Percentiles rank a stretch among this genome's conserved stretches.
Conservation (phyloP, 2,888 invertebrate species). For the Lacanobia oleracea region DNA sequence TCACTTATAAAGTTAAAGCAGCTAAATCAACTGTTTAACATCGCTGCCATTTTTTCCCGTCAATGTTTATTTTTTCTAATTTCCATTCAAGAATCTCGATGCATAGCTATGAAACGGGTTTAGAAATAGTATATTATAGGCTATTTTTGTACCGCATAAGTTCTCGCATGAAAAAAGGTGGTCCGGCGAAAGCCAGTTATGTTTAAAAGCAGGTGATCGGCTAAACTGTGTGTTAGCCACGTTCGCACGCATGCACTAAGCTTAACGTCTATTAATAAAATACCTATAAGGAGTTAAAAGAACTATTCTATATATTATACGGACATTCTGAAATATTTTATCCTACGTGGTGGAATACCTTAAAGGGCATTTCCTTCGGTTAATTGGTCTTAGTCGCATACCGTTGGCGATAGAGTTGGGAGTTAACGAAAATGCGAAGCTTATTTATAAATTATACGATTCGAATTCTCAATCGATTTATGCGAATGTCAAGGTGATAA, state of each 20-base stretch:
- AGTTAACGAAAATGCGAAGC: slow-evolving; percentile 17
- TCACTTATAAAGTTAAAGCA: not conserved
- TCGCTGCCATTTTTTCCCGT: slow-evolving; percentile 12
- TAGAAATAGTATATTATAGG: slow-evolving; percentile 58
- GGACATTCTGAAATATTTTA: slow-evolving; percentile 72
- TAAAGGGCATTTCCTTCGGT: slow-evolving; percentile 74
- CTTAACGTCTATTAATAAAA: slow-evolving; percentile 64
- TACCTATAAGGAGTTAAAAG: slow-evolving; percentile 61
- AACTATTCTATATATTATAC: slow-evolving; percentile 63
- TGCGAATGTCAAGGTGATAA: slow-evolving; percentile 39
- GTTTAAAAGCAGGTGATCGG: slow-evolving; percentile 61
- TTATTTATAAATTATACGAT: slow-evolving; percentile 13
- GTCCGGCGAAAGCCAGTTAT: slow-evolving; percentile 58
- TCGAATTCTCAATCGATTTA: slow-evolving; percentile 25
- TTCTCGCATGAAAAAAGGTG: slow-evolving; percentile 57
- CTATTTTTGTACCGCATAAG: slow-evolving; percentile 62
- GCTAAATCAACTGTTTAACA: slow-evolving; percentile 21
- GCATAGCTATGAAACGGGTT: slow-evolving; percentile 60
- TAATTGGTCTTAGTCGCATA: slow-evolving; percentile 74
- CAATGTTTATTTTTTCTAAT: slow-evolving; percentile 57
- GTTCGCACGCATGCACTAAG: slow-evolving; percentile 51
- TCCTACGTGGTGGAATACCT: slow-evolving; percentile 74
- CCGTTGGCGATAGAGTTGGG: slow-evolving; percentile 59
- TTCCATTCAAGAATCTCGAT: slow-evolving; percentile 55
- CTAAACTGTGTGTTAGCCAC: slow-evolving; percentile 41